Percentiles rank a stretch among this genome's conserved stretches.
Conservation (phyloP, 2,113 vertebrate species). For the Heterotis niloticus region DNA sequence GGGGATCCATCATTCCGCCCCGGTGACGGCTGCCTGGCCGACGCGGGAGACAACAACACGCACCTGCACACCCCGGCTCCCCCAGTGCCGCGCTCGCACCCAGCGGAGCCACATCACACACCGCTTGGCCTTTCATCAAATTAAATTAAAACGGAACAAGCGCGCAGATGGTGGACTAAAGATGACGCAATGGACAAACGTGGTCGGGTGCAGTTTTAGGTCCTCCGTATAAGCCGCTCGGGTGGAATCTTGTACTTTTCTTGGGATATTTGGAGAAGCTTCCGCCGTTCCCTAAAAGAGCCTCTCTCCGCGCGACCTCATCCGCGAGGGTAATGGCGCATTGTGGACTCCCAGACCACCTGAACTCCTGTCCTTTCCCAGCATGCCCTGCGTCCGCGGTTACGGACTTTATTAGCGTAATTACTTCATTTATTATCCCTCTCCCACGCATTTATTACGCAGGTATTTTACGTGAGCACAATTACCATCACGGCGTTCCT, state of each 20-base stretch:
- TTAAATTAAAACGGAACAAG: too few species aligned
- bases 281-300: too few species aligned
- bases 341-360: background rate
- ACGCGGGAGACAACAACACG: background rate
- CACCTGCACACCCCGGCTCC: conserved; percentile 15
- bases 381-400: background rate
- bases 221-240: background rate
- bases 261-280: background rate
- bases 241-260: background rate
- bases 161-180: too few species aligned
- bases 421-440: conserved; percentile 19
- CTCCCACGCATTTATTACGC: conserved; percentile 9
- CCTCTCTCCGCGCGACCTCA: background rate
- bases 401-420: conserved; percentile 24
- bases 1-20: conserved; percentile 16
- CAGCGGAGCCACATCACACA: background rate
- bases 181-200: too few species aligned
- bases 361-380: background rate
- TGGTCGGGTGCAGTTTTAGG: too few species aligned
- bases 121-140: too few species aligned
- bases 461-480: conserved; percentile 22
- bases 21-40: background rate
- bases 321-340: background rate
- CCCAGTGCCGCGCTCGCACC: background rate
- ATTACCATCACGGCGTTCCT: conserved; percentile 22